A percentile compares a stretch with the other conserved stretches of the same genome.
Evolutionary conservation across 2,113 vertebrate species (phyloP).

Genomic region (Alaudala cheleensis): DNA sequence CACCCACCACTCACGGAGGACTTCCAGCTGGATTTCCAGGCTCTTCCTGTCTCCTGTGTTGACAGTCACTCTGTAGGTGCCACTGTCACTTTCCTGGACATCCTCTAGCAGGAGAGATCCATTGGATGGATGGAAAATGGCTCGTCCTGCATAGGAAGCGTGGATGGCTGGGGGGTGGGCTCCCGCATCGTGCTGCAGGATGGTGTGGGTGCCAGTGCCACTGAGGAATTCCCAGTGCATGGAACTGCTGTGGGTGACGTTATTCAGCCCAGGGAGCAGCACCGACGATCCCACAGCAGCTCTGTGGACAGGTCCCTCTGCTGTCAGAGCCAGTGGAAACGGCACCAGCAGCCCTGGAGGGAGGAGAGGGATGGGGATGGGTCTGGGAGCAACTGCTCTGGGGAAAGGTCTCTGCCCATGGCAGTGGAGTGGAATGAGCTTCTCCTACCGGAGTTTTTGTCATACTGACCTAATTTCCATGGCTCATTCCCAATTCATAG

Average conservation of each 20-base stretch:
- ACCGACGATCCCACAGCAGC: not conserved
- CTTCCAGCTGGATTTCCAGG: constrained; percentile 13
- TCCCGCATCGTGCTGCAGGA: not conserved
- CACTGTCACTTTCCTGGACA: constrained; percentile 7
- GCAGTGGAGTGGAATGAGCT: not conserved
- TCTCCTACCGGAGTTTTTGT: not conserved
- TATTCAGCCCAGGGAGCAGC: not conserved
- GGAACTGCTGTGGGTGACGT: accelerated
- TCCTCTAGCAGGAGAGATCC: constrained; percentile 24
- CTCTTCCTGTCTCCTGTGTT: not conserved
- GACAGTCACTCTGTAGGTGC: constrained; percentile 9
- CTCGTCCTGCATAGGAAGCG: accelerated
- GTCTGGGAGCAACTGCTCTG: not conserved
- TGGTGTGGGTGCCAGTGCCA: not conserved
- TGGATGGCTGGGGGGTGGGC: accelerated
- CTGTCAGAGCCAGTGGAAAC: not conserved
- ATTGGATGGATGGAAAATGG: not conserved
- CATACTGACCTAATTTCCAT: not conserved
- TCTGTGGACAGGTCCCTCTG: not conserved
- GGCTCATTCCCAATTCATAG: not conserved
- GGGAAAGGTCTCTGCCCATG: not conserved
- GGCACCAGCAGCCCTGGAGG: not conserved
- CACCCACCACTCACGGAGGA: constrained; percentile 13
- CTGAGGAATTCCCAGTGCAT: not conserved
- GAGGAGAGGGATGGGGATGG: not conserved